Percentiles rank a stretch among this genome's conserved stretches.
Evolutionary conservation across 2,797 vertebrate genomes (phyloP).

Genomic region (Cephalopachus bancanus): DNA sequence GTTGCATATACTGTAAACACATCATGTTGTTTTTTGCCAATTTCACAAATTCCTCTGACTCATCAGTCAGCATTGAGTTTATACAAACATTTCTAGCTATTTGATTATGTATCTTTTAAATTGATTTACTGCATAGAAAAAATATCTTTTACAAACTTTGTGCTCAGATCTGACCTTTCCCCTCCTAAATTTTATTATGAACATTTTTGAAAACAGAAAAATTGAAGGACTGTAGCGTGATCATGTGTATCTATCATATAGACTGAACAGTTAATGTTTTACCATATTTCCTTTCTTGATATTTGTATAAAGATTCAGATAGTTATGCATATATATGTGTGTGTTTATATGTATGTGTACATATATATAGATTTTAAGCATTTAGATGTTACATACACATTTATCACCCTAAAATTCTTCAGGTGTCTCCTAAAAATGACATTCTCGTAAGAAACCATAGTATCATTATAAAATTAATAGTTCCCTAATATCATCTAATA

Average conservation of each 20-base stretch:
- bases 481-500: constrained; percentile 30
- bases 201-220: constrained; percentile 54
- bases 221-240: constrained; percentile 22
- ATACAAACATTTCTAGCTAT: constrained; percentile 60
- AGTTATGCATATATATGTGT: background rate
- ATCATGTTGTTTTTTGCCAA: constrained; percentile 65
- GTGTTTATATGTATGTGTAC: background rate
- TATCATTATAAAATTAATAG: background rate
- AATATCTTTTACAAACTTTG: constrained; percentile 53
- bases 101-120: constrained; percentile 62
- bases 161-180: background rate
- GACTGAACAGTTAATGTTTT: constrained; percentile 56
- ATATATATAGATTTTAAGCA: background rate
- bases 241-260: background rate
- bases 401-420: constrained; percentile 2
- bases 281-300: constrained; percentile 37
- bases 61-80: constrained; percentile 69
- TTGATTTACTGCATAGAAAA: constrained; percentile 55
- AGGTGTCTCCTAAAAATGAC: constrained; percentile 54
- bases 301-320: background rate
- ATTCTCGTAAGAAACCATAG: constrained; percentile 36
- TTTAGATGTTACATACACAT: constrained; percentile 49
- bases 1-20: constrained; percentile 71
- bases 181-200: background rate
- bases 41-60: constrained; percentile 57